Evolutionary conservation across 1,140 invertebrate genomes (phyloP).

Genomic region (Pseudomyrmex concolor): DNA sequence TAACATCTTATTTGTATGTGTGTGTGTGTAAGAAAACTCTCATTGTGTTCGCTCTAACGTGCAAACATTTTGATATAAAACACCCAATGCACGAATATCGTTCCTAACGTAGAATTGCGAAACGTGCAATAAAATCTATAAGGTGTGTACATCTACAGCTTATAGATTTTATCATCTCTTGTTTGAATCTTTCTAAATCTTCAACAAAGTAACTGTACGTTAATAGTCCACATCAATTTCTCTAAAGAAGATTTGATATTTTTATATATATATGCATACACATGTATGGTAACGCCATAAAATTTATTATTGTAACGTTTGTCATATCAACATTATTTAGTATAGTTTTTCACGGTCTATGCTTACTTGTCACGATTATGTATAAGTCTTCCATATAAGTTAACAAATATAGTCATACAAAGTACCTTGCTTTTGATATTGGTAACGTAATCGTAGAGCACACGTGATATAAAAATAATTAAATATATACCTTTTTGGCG

Average conservation of each 20-base stretch:
- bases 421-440: constrained; percentile 1
- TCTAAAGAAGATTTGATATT: constrained; percentile 37
- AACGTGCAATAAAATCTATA: constrained; percentile 16
- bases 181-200: constrained; percentile 31
- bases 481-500: neutral
- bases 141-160: neutral
- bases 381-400: constrained; percentile 30
- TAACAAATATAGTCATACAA: constrained; percentile 6
- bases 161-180: constrained; percentile 21
- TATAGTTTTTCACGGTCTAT: constrained; percentile 3
- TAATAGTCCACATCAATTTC: constrained; percentile 22
- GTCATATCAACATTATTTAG: constrained; percentile 21
- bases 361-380: neutral
- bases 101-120: neutral
- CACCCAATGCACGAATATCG: neutral
- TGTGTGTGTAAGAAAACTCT: too few species aligned
- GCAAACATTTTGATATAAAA: constrained; percentile 21
- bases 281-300: neutral
- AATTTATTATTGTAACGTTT: neutral
- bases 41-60: neutral
- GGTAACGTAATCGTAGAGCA: neutral
- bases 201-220: neutral
- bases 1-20: neutral
- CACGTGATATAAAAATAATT: constrained; percentile 2
- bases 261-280: neutral